Conservation (phyloP, 2,113 vertebrate species). For the Actenoides lindsayi region DNA sequence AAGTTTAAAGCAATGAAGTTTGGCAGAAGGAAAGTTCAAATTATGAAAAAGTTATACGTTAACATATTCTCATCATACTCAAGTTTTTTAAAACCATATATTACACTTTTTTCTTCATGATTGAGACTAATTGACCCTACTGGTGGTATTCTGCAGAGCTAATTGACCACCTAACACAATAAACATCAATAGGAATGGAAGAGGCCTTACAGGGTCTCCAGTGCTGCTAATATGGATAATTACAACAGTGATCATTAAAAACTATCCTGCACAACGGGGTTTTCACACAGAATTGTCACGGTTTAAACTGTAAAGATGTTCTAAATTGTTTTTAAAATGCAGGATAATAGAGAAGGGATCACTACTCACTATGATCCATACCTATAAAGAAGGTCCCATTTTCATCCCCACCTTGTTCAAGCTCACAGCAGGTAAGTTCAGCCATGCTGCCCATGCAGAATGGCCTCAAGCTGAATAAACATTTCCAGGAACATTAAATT, state of each 20-base stretch:
- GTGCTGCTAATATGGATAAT: background rate
- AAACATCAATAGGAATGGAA: background rate
- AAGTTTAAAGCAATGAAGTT: background rate
- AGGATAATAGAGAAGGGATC: background rate
- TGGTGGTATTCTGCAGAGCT: background rate
- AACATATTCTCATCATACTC: background rate
- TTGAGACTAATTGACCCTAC: background rate
- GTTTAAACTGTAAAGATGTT: background rate
- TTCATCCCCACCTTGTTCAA: background rate
- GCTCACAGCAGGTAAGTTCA: background rate
- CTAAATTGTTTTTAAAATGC: background rate
- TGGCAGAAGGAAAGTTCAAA: background rate
- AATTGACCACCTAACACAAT: background rate
- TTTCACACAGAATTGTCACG: no score
- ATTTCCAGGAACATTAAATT: background rate
- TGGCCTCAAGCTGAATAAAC: background rate
- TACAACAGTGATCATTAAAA: background rate
- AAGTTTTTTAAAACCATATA: background rate
- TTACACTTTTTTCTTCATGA: rapidly evolving
- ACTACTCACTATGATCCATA: rapidly evolving
- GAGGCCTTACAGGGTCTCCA: background rate
- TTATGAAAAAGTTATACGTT: background rate
- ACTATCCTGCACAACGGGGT: background rate
- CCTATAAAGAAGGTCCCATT: background rate
- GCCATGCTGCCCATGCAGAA: background rate